Evolutionary conservation across 2,888 invertebrate genomes (phyloP), one percentile per base, ranked within the genome.

Genomic region (Nineta flava): DNA sequence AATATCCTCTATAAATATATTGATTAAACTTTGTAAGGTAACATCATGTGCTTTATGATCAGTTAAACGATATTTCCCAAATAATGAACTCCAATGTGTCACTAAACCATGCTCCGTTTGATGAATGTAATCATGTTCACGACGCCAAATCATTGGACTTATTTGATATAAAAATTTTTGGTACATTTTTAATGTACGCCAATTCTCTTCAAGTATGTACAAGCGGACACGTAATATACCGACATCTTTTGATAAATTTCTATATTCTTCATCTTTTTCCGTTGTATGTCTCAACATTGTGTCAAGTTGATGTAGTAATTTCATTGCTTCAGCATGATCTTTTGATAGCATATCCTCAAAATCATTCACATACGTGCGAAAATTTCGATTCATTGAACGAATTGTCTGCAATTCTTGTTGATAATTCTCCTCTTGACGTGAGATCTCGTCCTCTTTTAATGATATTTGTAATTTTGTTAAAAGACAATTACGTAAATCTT

Each of bases 101-200:
- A 48, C 48, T 9, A 49, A 40, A n/a, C 43, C 48, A 32, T 52
- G 50, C 2, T 32, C 17, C 4, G 13, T 13, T 17, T 15, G 13
- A 19, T 46, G 46, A 16, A 46, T 35, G 15, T 46, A 46, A 57
- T 78, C 74, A 56, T 77, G 65, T 53, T 69, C 63, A 40, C 62
- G 60, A 19, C 76, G 69, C 79, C 80, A 81, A 26, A 68, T 65
- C 41, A 75, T 69, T 1, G 81, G 79, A 38, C 81, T 77, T n/a
- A 81, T 63, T 57, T 75, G 72, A 61, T 75, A 78, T n/a, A 83
- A 65, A 65, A 82, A 81, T 56, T 75, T 71, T 48, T 81, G 81
- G 61, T 80, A 81, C 62, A 76, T 75, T 60, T 77, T 79, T 51
- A 74, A 75, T 44, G 72, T 65, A 46, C 73, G 62, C 71, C 79